Evolutionary conservation across 2,797 vertebrate species (phyloP).

Genomic region (Hydrolagus colliei): DNA sequence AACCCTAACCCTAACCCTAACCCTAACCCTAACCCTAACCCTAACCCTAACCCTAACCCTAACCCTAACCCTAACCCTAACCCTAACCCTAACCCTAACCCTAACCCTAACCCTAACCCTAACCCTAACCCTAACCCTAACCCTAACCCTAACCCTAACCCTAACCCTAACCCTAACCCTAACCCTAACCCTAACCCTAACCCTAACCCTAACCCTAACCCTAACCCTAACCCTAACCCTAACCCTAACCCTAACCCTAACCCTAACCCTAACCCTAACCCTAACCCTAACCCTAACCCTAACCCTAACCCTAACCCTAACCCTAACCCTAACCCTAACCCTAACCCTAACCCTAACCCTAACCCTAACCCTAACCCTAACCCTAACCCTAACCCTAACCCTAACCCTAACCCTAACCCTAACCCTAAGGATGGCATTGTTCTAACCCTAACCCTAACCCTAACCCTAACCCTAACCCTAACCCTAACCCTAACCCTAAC

Average conservation of each 20-base stretch:
- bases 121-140: constrained; percentile 26
- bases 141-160: constrained; percentile 25
- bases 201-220: constrained; percentile 25
- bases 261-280: constrained; percentile 17
- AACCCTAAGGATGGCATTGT: too few species aligned
- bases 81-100: background rate
- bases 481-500: too few species aligned
- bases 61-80: constrained; percentile 22
- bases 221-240: constrained; percentile 25
- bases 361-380: too few species aligned
- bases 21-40: constrained; percentile 29
- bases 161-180: constrained; percentile 23
- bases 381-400: too few species aligned
- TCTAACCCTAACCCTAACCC: too few species aligned
- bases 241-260: constrained; percentile 21
- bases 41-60: constrained; percentile 29
- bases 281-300: background rate
- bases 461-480: too few species aligned
- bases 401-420: too few species aligned
- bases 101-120: background rate
- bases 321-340: too few species aligned
- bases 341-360: too few species aligned
- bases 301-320: too few species aligned
- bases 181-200: constrained; percentile 26
- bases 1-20: constrained; percentile 30